Conservation (phyloP, 2,113 vertebrate genomes). For the Gopherus flavomarginatus region DNA sequence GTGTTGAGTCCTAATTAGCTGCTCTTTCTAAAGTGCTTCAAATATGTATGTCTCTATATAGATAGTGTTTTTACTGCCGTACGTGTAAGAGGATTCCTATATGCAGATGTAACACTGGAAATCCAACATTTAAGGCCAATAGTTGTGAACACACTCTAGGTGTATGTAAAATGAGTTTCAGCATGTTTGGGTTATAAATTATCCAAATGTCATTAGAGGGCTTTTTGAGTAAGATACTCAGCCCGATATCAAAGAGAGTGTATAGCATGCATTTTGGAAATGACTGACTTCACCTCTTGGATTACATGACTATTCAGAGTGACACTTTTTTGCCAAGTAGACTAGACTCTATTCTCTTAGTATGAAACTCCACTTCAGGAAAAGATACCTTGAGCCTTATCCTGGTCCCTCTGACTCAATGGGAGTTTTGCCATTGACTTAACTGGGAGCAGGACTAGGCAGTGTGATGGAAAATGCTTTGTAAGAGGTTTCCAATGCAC, state of each 20-base stretch:
- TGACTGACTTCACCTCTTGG: neutral
- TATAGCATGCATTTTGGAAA: neutral
- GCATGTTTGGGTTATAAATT: neutral
- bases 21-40: neutral
- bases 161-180: neutral
- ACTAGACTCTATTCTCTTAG: neutral
- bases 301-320: neutral
- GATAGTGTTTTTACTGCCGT: neutral
- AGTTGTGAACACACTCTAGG: neutral
- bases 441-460: neutral
- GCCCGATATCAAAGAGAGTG: neutral
- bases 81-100: neutral
- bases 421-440: neutral
- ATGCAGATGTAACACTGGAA: neutral
- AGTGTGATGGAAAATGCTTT: neutral
- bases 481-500: neutral
- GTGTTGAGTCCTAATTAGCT: neutral
- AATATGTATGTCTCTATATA: neutral
- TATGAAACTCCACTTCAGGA: neutral
- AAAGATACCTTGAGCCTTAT: neutral
- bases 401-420: neutral
- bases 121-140: neutral
- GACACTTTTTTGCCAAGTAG: neutral
- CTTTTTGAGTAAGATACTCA: neutral
- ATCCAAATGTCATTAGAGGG: neutral